Evolutionary conservation across 2,888 invertebrate species (phyloP).

Genomic region (Pammene aurita): DNA sequence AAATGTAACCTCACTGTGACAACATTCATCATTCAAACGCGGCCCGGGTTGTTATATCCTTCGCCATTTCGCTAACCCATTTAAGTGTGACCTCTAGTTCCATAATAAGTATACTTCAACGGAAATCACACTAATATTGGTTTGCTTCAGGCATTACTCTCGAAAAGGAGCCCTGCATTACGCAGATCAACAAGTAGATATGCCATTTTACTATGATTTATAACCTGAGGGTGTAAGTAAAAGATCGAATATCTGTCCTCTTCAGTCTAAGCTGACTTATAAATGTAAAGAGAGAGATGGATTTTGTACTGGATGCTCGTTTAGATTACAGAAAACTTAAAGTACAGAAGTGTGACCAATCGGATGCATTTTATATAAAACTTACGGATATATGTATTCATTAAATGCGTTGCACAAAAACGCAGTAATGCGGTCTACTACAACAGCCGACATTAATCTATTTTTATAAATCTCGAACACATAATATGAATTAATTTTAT

Average conservation of each 20-base stretch:
- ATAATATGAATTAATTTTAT: too few relatives aligned
- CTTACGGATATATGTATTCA: too few relatives aligned
- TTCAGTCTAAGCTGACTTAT: neutral
- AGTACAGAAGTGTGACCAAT: neutral
- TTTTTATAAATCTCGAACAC: too few relatives aligned
- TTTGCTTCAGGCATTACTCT: neutral
- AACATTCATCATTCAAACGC: slow-evolving; percentile 12
- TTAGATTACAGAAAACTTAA: slow-evolving; percentile 12
- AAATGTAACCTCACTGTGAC: neutral
- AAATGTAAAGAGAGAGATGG: slow-evolving; percentile 2
- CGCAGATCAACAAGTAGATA: slow-evolving; percentile 38
- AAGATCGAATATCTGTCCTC: slow-evolving; percentile 11
- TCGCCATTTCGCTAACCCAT: neutral
- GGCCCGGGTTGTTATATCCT: neutral
- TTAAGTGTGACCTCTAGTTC: neutral
- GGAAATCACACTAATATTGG: neutral
- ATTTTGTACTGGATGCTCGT: neutral
- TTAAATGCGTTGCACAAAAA: too few relatives aligned
- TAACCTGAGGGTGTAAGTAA: slow-evolving; percentile 7
- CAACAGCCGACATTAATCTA: too few relatives aligned
- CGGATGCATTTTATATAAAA: too few relatives aligned
- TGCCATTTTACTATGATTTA: slow-evolving; percentile 36
- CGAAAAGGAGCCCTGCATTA: slow-evolving; percentile 23
- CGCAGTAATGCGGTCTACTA: too few relatives aligned
- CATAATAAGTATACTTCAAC: neutral